Conservation (phyloP, 2,113 vertebrate genomes). For the Myrmecobius fasciatus region DNA sequence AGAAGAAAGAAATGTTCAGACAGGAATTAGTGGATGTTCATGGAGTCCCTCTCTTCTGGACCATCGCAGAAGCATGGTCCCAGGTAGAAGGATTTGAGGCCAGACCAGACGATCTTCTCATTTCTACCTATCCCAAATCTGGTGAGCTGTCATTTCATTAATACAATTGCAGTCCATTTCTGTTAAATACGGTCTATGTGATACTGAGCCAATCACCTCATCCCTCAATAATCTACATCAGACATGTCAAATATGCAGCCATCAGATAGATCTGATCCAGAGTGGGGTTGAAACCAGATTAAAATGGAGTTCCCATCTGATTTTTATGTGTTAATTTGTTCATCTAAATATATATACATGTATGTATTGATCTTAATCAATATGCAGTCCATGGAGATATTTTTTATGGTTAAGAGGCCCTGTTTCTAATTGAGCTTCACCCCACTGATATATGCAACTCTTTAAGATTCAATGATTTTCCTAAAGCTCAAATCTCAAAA, state of each 20-base stretch:
- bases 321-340: neutral
- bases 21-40: conserved; percentile 66
- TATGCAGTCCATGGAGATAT: too few relatives aligned
- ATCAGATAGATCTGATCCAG: neutral
- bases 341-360: neutral
- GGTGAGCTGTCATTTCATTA: conserved; percentile 55
- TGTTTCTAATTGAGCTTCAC: too few relatives aligned
- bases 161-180: neutral
- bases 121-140: conserved; percentile 80
- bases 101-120: conserved; percentile 71
- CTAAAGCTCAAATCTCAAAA: too few relatives aligned
- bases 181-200: neutral
- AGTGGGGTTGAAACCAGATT: neutral
- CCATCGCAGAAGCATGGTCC: conserved; percentile 63
- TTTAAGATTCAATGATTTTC: too few relatives aligned
- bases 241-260: neutral
- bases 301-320: neutral
- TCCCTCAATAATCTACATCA: neutral
- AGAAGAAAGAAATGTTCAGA: conserved; percentile 9
- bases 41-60: conserved; percentile 69
- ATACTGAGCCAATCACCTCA: neutral
- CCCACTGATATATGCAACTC: too few relatives aligned
- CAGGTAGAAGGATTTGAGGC: conserved; percentile 76
- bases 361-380: too few relatives aligned
- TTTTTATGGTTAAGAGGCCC: too few relatives aligned